Percentiles rank a stretch among this genome's conserved stretches.
These are phyloP conservation scores for Pseudochaenichthys georgianus DNA, from an alignment of 2,797 vertebrate species.

Conservation along the genomic window DNA sequence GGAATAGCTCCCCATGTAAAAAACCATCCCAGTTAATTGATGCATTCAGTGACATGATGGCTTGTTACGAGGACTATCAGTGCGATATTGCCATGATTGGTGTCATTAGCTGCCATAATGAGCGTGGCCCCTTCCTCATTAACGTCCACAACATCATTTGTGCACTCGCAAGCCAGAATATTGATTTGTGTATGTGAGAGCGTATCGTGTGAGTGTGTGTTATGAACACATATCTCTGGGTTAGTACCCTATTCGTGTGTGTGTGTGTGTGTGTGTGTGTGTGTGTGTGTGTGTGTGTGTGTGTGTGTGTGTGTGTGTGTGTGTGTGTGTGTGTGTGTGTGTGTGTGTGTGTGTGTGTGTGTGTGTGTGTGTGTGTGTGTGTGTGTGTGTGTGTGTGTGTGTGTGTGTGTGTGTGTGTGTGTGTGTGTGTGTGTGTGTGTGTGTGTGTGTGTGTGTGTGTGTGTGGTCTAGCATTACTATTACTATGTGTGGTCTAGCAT, in stretches of 20 bases:
- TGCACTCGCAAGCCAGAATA: constrained; percentile 48
- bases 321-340: constrained; percentile 18
- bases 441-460: no score
- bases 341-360: constrained; percentile 26
- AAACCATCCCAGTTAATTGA: constrained; percentile 21
- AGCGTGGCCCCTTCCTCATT: constrained; percentile 68
- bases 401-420: no score
- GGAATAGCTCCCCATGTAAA: constrained; percentile 2
- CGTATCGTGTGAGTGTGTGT: constrained; percentile 15
- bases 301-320: constrained; percentile 6
- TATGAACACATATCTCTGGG: constrained; percentile 9
- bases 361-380: no score
- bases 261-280: constrained; percentile 28
- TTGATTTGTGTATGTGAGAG: constrained; percentile 49
- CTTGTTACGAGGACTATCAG: constrained; percentile 46
- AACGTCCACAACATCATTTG: constrained; percentile 70
- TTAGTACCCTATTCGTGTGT: not conserved
- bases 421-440: no score
- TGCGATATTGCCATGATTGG: constrained; percentile 63
- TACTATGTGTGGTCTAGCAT: no score
- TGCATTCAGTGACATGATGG: constrained; percentile 41
- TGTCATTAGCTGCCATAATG: constrained; percentile 60
- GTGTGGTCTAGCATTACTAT: no score
- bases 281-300: constrained; percentile 26
- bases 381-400: not conserved